Percentiles rank a stretch among this genome's conserved stretches.
These are phyloP conservation scores for Nesometra sesokonis DNA, from an alignment of 35 echinoderm and acorn worm genomes.

Conservation along the genomic window DNA sequence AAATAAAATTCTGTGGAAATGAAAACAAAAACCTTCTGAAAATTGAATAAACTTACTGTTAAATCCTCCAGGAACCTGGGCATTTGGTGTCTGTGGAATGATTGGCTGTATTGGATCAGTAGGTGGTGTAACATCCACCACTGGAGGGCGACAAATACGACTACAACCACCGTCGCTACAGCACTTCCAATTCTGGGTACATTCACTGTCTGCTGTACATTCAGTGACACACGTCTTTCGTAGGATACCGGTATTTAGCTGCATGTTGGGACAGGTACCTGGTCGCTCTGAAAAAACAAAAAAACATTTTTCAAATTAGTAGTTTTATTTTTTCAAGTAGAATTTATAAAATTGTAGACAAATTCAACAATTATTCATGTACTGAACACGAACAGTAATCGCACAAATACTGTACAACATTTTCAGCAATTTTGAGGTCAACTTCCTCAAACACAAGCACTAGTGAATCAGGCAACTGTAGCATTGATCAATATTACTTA, in stretches of 20 bases:
- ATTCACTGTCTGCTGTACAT: neutral
- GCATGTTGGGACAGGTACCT: neutral
- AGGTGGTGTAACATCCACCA: neutral
- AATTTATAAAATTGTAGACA: too few relatives aligned
- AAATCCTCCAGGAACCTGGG: neutral
- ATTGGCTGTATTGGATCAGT: neutral
- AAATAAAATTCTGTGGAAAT: too few relatives aligned
- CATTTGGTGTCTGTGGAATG: neutral
- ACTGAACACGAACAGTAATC: too few relatives aligned
- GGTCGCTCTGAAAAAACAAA: neutral
- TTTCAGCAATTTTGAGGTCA: too few relatives aligned
- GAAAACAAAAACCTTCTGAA: too few relatives aligned
- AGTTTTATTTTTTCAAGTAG: too few relatives aligned
- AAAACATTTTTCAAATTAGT: too few relatives aligned
- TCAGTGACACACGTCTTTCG: slow-evolving; percentile 4
- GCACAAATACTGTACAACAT: too few relatives aligned
- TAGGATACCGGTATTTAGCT: neutral
- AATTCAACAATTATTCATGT: too few relatives aligned
- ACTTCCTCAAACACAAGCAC: too few relatives aligned
- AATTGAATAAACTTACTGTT: neutral
- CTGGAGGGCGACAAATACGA: neutral
- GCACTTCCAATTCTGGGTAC: neutral
- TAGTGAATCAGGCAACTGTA: too few relatives aligned
- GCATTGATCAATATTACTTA: too few relatives aligned
- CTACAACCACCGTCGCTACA: slow-evolving; percentile 14